phyloP scores from a whole-genome alignment of 2,113 vertebrate genomes.

The Elachura formosa region DNA sequence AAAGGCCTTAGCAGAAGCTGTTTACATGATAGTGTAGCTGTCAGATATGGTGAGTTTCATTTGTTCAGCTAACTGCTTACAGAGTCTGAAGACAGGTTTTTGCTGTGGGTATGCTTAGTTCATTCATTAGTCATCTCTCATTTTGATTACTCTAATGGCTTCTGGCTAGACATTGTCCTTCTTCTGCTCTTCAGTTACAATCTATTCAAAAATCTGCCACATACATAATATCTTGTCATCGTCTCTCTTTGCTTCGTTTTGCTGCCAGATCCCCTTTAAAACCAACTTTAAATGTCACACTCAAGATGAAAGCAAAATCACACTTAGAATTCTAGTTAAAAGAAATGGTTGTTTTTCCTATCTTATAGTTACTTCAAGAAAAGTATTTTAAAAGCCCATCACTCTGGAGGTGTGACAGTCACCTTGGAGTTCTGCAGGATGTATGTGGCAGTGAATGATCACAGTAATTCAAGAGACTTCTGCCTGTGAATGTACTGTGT shows the following conservation, averaged over 20 bases:
- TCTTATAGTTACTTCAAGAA: neutral
- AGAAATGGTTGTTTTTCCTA: neutral
- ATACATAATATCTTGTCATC: slow-evolving; percentile 1
- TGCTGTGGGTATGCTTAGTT: slow-evolving; percentile 20
- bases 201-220: slow-evolving; percentile 17
- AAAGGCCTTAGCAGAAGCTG: neutral
- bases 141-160: slow-evolving; percentile 28
- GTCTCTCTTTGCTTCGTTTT: neutral
- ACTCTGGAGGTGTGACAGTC: neutral
- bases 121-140: slow-evolving; percentile 47
- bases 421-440: neutral
- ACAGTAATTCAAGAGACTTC: neutral
- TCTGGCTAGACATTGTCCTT: slow-evolving; percentile 36
- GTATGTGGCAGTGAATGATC: neutral
- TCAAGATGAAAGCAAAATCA: neutral
- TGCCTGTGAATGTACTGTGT: neutral
- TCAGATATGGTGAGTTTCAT: neutral
- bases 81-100: neutral
- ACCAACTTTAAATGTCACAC: neutral
- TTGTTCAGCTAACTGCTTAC: neutral
- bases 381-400: neutral
- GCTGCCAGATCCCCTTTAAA: slow-evolving; percentile 22
- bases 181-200: slow-evolving; percentile 50
- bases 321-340: neutral
- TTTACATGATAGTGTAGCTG: neutral